These are phyloP conservation scores for human (Homo sapiens) DNA, from an alignment of 2,113 vertebrate species.

Conservation along the genomic window DNA sequence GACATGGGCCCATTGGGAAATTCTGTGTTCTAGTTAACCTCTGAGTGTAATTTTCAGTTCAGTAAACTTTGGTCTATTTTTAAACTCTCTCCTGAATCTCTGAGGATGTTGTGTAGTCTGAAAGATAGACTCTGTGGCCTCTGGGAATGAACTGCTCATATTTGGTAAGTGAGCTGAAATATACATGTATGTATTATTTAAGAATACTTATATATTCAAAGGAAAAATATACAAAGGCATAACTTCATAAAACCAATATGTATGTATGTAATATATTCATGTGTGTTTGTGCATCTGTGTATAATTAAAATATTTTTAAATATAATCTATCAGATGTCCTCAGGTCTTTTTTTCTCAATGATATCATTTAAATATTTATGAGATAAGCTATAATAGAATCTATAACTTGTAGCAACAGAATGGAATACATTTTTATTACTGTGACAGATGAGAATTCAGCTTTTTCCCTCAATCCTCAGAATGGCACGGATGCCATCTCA, in stretches of 20 bases:
- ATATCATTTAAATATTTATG: slow-evolving; percentile 76
- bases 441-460: slow-evolving; percentile 66
- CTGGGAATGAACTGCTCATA: background rate
- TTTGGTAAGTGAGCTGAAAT: slow-evolving; percentile 32
- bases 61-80: slow-evolving; percentile 43
- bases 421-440: slow-evolving; percentile 48
- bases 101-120: slow-evolving; percentile 6
- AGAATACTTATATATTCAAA: background rate
- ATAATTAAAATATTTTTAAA: slow-evolving; percentile 67
- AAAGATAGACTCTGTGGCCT: background rate
- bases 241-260: background rate
- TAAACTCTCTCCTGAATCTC: background rate
- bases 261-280: background rate
- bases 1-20: slow-evolving; percentile 40
- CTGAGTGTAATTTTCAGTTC: slow-evolving; percentile 63
- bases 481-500: slow-evolving; percentile 60
- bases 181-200: slow-evolving; percentile 1
- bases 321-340: slow-evolving; percentile 45
- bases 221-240: background rate
- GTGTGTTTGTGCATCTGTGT: background rate
- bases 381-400: slow-evolving; percentile 50
- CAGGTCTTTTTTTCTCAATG: slow-evolving; percentile 34
- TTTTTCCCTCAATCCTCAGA: slow-evolving; percentile 46
- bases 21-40: slow-evolving; percentile 47
- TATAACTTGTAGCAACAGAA: slow-evolving; percentile 53